Evolutionary conservation across 2,113 vertebrate species (phyloP), one percentile per base, ranked within the genome.

Genomic region (Aptenodytes forsteri): DNA sequence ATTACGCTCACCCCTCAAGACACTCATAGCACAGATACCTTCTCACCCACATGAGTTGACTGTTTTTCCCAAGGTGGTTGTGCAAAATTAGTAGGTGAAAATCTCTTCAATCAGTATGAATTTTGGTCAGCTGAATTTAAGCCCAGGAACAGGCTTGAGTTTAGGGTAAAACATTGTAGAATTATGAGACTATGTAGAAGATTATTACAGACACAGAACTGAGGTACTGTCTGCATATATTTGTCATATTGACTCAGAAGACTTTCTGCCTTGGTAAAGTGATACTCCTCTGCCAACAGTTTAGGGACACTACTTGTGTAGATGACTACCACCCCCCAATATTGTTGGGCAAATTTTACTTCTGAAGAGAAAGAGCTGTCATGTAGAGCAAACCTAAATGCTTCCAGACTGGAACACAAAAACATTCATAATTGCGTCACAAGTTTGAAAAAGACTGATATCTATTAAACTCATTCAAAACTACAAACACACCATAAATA

Each of bases 11-110:
- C 23, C 20, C 14, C 44, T 77, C 34, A 58, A 83, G 46, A 62
- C 12, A 49, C 11, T 72, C 52, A 55, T 1, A 71, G 26, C 14
- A 65, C 6, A 69, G 36, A 67, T 6, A 69, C 7, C 52, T 54
- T 46, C 30, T 71, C 38, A 81, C 2, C 6, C n/a, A n/a, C 13
- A 2, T 0, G 5, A 75, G 19, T 0, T 52, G 36, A 64, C 17
- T 1, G 2, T 54, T 86, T 83, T 83, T 49, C 32, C 30, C 12
- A 67, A 30, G 6, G 3, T 7, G 40, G 12, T 4, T 76, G 9
- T 19, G 27, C 47, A 50, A 66, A 90, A 92, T 12, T 13, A 71
- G 14, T 13, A 58, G 21, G 4, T 40, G 11, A 83, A 90, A 76
- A 64, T 36, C 18, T 61, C 66, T 76, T 85, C n/a, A 58, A 21